Evolutionary conservation across 1,140 invertebrate species (phyloP).

Genomic region (Antheraea pernyi): DNA sequence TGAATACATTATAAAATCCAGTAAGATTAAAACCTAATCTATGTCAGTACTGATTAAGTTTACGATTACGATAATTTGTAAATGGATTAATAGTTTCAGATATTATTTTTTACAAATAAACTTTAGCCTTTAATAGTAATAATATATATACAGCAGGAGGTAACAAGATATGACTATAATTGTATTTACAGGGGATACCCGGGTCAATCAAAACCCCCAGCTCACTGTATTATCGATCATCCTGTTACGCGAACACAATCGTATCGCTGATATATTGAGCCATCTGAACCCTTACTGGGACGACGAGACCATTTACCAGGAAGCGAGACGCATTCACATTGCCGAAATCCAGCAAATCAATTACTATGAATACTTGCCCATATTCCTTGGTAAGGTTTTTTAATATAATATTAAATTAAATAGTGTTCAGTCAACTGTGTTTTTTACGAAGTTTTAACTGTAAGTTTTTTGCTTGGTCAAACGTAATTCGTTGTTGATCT

Average conservation of each 20-base stretch:
- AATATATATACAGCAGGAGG: too few species aligned
- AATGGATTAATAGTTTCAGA: too few species aligned
- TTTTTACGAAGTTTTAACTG: not conserved
- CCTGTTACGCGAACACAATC: constrained; percentile 94
- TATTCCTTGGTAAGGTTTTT: constrained; percentile 82
- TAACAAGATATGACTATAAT: not conserved
- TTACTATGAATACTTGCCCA: constrained; percentile 92
- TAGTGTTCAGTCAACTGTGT: not conserved
- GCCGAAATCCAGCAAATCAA: constrained; percentile 92
- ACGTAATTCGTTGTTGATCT: not conserved
- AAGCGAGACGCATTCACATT: constrained; percentile 88
- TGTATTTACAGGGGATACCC: constrained; percentile 84
- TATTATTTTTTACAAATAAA: too few species aligned
- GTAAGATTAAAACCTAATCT: too few species aligned
- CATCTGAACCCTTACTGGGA: constrained; percentile 92
- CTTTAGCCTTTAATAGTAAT: too few species aligned
- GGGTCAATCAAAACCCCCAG: constrained; percentile 93
- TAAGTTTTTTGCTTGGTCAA: not conserved
- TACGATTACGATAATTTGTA: too few species aligned
- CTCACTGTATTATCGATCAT: constrained; percentile 91
- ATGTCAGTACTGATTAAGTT: too few species aligned
- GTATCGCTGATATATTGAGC: constrained; percentile 86
- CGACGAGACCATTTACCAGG: constrained; percentile 93
- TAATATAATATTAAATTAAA: not conserved
- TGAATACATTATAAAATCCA: too few species aligned